Percentiles rank a stretch among this genome's conserved stretches.
Conservation (phyloP, 2,113 vertebrate genomes). For the Procapra przewalskii region DNA sequence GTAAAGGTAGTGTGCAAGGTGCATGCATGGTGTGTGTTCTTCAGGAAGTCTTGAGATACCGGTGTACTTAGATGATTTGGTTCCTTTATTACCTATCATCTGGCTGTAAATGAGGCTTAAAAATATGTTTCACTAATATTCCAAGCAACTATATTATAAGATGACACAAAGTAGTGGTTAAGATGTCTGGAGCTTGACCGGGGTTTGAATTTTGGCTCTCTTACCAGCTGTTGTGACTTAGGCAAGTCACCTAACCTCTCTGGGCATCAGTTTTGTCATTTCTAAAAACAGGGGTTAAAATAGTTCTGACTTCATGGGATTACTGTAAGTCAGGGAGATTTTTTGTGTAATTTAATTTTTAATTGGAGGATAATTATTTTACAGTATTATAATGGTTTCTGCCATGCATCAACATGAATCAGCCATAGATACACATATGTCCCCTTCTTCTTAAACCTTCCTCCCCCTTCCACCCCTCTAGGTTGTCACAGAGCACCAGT, state of each 20-base stretch:
- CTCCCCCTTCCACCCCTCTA: neutral
- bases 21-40: neutral
- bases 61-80: neutral
- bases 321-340: slow-evolving; percentile 1
- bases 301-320: neutral
- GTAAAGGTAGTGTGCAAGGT: neutral
- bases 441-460: neutral
- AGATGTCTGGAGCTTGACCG: neutral
- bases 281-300: slow-evolving; percentile 31
- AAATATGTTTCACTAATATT: slow-evolving; percentile 4
- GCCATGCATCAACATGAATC: neutral
- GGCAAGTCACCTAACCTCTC: slow-evolving; percentile 10
- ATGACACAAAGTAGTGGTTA: neutral
- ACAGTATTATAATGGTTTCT: neutral
- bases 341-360: neutral
- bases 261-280: slow-evolving; percentile 23
- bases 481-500: neutral
- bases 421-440: neutral
- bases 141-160: neutral
- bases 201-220: neutral
- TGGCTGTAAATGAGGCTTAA: neutral
- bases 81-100: neutral
- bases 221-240: neutral
- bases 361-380: neutral
- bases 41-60: neutral